These are phyloP conservation scores for Cladopsammia gracilis DNA, from an alignment of 64 coral and sea anemone species.

Conservation along the genomic window DNA sequence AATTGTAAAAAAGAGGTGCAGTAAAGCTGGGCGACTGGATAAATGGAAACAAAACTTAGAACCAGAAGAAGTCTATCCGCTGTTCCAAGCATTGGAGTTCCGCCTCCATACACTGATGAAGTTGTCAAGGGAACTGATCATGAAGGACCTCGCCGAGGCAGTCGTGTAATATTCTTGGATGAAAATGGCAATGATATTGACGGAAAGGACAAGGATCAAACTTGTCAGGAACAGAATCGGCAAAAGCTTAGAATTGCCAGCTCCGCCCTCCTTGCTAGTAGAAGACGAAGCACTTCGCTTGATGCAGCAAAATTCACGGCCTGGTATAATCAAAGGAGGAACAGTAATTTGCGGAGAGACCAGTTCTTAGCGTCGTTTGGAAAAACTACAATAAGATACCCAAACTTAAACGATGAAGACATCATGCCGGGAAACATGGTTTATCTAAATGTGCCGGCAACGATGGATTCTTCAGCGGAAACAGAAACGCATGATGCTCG, in stretches of 20 bases:
- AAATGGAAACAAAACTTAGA: background rate
- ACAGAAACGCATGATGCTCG: background rate
- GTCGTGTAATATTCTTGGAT: background rate
- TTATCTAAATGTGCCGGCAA: background rate
- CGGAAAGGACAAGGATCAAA: background rate
- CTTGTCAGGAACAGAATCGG: background rate
- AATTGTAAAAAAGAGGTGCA: background rate
- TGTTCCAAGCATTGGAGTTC: background rate
- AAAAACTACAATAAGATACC: constrained; percentile 60
- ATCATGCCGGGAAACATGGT: constrained; percentile 11
- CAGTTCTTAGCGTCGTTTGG: constrained; percentile 86
- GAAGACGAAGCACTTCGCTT: background rate
- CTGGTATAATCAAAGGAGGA: constrained; percentile 1
- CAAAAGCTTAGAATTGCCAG: too few relatives aligned
- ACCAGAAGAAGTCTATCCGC: background rate
- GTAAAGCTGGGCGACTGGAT: background rate
- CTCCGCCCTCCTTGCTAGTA: background rate
- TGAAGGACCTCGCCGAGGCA: background rate
- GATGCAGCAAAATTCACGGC: background rate
- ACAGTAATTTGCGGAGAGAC: constrained; percentile 46
- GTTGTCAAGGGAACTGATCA: background rate
- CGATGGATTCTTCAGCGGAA: background rate
- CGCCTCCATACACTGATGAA: background rate
- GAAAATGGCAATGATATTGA: constrained; percentile 28
- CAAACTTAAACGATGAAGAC: constrained; percentile 50